Evolutionary conservation across 2,113 vertebrate species (phyloP), one percentile per base, ranked within the genome.

Genomic region (Centrocercus urophasianus): DNA sequence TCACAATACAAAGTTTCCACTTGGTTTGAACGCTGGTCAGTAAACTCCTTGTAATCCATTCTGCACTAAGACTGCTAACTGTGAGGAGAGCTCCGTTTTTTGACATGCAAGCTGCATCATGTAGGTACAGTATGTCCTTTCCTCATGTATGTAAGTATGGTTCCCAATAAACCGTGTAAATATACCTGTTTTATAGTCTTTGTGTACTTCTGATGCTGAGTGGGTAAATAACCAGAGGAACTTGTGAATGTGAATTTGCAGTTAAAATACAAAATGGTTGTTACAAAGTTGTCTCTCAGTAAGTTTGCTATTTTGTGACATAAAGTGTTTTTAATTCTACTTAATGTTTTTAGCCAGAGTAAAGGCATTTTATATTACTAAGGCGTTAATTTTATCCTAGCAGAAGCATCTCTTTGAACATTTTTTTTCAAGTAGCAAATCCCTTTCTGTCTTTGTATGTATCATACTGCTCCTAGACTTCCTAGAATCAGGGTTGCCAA

Each of bases 111-210:
- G 95, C 93, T 94, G 97, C 96, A 93, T 80, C 8, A 3, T 97
- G 95, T 97, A 97, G 98, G 97, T 98, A 98, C 98, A 97, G 95
- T 94, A 91, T 92, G 87, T 96, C 94, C 93, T 91, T 95, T 93
- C 90, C 92, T 96, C 25, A 83, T 90, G 95, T 97, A 63, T 97
- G 97, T 96, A 97, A 97, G 96, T 95, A 95, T 97, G 95, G 97
- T 97, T 97, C 95, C 95, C 94, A 98, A 98, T 98, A 98, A 98
- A 98, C 93, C 94, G 60, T 98, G 98, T 98, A 98, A 97, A 98
- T 97, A 96, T 43, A 93, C 92, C 66, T 86, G 84, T 74, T 90
- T 89, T 34, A 88, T 71, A 57, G 93, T 97, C 88, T 80, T 94
- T 97, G 36, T 59, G 32, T 42, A 60, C 78, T 88, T 65, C 60